These are phyloP conservation scores for Ctenochaetus hawaiiensis DNA, from an alignment of 2,797 vertebrate genomes.

Conservation along the genomic window DNA sequence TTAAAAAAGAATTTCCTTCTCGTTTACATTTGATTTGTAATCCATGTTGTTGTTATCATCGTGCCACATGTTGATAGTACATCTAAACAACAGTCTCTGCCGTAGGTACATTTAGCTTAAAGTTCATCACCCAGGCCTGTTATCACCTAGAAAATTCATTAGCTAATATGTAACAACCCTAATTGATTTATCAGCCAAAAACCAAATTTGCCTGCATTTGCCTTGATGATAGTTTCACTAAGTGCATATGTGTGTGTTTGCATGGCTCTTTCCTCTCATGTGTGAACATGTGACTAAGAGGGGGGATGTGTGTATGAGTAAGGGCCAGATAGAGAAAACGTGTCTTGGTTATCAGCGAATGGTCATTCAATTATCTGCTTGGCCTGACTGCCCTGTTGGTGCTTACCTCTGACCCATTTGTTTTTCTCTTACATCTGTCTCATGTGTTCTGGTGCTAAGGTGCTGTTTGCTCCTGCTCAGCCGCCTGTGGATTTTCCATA, in stretches of 20 bases:
- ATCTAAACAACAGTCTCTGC: too few species aligned
- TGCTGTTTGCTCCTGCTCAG: background rate
- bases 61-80: too few species aligned
- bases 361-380: constrained; percentile 46
- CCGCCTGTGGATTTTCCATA: background rate
- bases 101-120: too few species aligned
- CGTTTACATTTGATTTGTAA: too few species aligned
- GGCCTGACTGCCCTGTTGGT: constrained; percentile 17
- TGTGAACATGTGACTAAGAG: constrained; percentile 15
- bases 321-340: constrained; percentile 10
- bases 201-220: constrained; percentile 26
- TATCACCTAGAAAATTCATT: background rate
- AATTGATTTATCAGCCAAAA: background rate
- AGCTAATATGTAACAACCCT: background rate
- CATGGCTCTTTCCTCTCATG: constrained; percentile 8
- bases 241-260: constrained; percentile 6
- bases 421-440: constrained; percentile 14
- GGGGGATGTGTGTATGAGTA: constrained; percentile 10
- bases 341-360: constrained; percentile 44
- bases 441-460: background rate
- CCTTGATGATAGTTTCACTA: constrained; percentile 10
- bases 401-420: constrained; percentile 2
- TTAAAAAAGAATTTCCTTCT: too few species aligned
- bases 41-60: too few species aligned
- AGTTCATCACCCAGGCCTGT: background rate